Conservation (phyloP, 2,113 vertebrate species). For the Uria aalge region DNA sequence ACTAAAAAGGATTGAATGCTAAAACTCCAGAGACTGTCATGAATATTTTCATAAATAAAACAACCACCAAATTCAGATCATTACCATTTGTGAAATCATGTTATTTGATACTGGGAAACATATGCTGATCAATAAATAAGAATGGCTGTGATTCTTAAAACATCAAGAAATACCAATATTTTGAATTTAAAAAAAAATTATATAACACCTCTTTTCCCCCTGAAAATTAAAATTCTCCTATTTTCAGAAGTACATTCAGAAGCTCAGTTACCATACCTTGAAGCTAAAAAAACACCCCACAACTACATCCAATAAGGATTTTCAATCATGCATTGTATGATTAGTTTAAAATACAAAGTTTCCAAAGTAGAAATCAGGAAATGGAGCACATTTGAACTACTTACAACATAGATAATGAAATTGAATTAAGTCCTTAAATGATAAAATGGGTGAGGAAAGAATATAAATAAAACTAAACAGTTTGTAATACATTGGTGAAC, state of each 20-base stretch:
- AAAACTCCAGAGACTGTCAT: neutral
- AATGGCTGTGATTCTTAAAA: neutral
- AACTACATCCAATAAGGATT: neutral
- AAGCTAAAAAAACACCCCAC: neutral
- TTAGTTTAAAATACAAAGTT: neutral
- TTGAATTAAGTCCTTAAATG: neutral
- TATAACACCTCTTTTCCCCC: neutral
- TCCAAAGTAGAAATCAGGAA: neutral
- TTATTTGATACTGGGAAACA: neutral
- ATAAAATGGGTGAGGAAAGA: neutral
- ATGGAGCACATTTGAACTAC: neutral
- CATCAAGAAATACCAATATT: neutral
- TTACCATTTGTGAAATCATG: constrained; percentile 38
- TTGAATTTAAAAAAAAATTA: neutral
- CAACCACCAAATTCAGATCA: neutral
- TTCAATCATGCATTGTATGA: neutral
- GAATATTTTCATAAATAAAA: constrained; percentile 53
- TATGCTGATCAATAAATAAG: constrained; percentile 35
- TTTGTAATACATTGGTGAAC: neutral
- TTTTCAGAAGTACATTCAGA: neutral
- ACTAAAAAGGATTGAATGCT: constrained; percentile 2
- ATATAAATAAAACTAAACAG: neutral
- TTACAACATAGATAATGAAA: neutral
- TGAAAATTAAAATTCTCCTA: neutral
- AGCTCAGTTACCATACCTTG: neutral